Percentiles rank a stretch among this genome's conserved stretches.
These are phyloP conservation scores for Ophthalmotilapia sp. DNA, from an alignment of 2,113 vertebrate species.

Conservation along the genomic window DNA sequence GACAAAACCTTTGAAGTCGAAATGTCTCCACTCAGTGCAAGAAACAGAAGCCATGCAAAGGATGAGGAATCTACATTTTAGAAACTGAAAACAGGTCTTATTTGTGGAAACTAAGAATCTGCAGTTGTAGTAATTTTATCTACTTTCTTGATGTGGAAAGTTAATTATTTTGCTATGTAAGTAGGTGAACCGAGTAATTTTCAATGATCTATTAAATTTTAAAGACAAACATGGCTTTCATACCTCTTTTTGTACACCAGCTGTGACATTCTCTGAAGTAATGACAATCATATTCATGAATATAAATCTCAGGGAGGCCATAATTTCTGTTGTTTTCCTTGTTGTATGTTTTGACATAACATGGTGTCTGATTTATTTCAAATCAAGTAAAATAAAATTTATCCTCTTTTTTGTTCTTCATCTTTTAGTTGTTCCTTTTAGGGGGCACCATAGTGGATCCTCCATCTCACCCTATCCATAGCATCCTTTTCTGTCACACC, in stretches of 20 bases:
- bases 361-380: neutral
- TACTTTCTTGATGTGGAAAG: neutral
- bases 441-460: neutral
- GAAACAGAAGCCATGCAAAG: constrained; percentile 58
- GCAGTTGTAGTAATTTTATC: neutral
- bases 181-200: neutral
- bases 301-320: neutral
- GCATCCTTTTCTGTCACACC: neutral
- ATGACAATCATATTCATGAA: neutral
- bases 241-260: neutral
- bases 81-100: neutral
- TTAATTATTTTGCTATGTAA: neutral
- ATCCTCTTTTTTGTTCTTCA: neutral
- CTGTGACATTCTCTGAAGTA: neutral
- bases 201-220: neutral
- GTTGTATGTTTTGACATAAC: neutral
- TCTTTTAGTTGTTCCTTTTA: accelerated
- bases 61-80: constrained; percentile 17
- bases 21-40: constrained; percentile 66
- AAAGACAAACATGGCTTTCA: neutral
- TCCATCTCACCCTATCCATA: neutral
- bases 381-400: neutral
- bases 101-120: neutral
- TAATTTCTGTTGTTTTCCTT: neutral
- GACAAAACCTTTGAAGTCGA: constrained; percentile 80